Conservation (phyloP, 1,140 invertebrate species). For the Neodiprion lecontei region DNA sequence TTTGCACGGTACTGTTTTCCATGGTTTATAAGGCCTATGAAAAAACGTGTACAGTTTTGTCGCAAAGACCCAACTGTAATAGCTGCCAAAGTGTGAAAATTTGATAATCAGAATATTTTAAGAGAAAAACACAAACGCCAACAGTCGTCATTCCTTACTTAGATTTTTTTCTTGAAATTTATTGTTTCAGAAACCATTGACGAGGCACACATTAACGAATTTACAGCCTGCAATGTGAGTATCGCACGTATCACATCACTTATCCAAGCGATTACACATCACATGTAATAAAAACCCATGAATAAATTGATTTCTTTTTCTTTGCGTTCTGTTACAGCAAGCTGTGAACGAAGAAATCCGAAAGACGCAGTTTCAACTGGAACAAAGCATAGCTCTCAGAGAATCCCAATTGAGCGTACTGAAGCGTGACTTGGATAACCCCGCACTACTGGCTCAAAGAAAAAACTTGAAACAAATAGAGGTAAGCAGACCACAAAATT, state of each 20-base stretch:
- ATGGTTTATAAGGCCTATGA: no score
- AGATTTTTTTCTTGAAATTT: not conserved
- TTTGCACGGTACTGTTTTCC: no score
- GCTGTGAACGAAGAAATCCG: constrained; percentile 42
- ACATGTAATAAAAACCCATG: not conserved
- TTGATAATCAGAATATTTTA: not conserved
- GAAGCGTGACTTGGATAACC: constrained; percentile 46
- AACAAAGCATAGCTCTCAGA: constrained; percentile 43
- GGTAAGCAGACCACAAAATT: constrained; percentile 33
- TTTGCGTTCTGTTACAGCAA: constrained; percentile 31
- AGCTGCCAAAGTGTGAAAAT: constrained; percentile 46
- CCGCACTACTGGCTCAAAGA: constrained; percentile 40
- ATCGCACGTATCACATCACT: constrained; percentile 15
- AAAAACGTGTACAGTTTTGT: no score
- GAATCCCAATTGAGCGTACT: constrained; percentile 52
- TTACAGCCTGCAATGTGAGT: constrained; percentile 45
- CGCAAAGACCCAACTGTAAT: constrained; percentile 36
- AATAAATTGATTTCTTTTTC: not conserved
- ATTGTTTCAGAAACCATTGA: constrained; percentile 33
- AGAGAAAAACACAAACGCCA: not conserved
- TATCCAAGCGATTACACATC: not conserved
- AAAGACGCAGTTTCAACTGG: constrained; percentile 44
- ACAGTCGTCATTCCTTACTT: not conserved
- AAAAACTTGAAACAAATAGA: constrained; percentile 48
- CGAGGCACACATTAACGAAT: constrained; percentile 37